phyloP scores from a whole-genome alignment of 1,140 invertebrate genomes.

The Conopomorpha cramerella region DNA sequence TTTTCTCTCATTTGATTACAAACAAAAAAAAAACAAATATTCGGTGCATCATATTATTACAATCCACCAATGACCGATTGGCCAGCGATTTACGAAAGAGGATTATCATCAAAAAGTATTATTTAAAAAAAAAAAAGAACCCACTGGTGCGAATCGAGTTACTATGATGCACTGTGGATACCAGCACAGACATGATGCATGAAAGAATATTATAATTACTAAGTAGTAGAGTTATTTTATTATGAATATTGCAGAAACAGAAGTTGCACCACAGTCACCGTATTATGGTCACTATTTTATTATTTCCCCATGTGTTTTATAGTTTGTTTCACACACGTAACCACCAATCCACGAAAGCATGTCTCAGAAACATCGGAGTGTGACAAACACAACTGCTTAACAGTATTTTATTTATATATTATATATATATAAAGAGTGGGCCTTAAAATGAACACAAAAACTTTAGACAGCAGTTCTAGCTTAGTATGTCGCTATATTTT shows the following conservation, averaged over 20 bases:
- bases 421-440: slow-evolving; percentile 35
- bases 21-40: no score
- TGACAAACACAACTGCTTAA: no score
- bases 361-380: slow-evolving; percentile 51
- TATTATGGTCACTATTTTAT: no score
- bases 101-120: no score
- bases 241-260: slow-evolving; percentile 40
- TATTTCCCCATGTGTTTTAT: not conserved
- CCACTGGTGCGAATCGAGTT: no score
- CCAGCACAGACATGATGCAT: slow-evolving; percentile 43
- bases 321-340: slow-evolving; percentile 10
- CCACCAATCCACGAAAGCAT: slow-evolving; percentile 58
- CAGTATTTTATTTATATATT: no score
- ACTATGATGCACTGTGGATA: slow-evolving; percentile 53
- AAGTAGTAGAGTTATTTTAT: no score
- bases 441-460: slow-evolving; percentile 30
- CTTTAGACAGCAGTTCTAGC: slow-evolving; percentile 47
- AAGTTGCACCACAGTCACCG: slow-evolving; percentile 44
- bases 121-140: no score
- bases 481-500: slow-evolving; percentile 50
- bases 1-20: no score
- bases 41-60: slow-evolving; percentile 58
- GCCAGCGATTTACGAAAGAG: no score
- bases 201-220: slow-evolving; percentile 34
- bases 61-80: no score